Percentiles rank a stretch among this genome's conserved stretches.
Evolutionary conservation across 1,140 invertebrate species (phyloP).

Genomic region (Saxidomus purpurata): DNA sequence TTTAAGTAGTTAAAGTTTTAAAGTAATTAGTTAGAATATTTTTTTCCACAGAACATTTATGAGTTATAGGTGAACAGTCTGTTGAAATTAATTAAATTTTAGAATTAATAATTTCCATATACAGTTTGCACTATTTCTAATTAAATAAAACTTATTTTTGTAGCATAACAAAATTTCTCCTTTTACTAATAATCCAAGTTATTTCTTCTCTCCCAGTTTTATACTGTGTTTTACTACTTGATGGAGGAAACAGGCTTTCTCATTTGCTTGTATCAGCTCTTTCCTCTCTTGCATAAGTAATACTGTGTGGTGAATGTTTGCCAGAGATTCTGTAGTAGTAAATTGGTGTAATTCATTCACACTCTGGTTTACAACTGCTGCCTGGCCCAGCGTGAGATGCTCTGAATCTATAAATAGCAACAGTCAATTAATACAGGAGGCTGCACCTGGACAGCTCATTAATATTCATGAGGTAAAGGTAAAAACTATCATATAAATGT

Average conservation of each 20-base stretch:
- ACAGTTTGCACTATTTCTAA: no score
- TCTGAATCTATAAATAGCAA: slow-evolving; percentile 22
- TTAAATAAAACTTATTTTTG: no score
- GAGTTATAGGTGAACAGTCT: no score
- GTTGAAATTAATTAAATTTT: no score
- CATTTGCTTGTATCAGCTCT: not conserved
- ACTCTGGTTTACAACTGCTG: slow-evolving; percentile 8
- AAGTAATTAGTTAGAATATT: no score
- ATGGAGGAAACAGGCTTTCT: not conserved
- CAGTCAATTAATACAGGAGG: not conserved
- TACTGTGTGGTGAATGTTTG: not conserved
- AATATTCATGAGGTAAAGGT: slow-evolving; percentile 20
- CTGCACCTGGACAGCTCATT: slow-evolving; percentile 6
- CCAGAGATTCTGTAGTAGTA: not conserved
- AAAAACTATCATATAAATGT: not conserved
- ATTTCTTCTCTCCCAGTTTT: not conserved
- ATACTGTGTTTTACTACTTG: not conserved
- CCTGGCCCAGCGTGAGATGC: slow-evolving; percentile 1
- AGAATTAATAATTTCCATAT: no score
- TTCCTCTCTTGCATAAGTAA: not conserved
- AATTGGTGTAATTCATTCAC: not conserved
- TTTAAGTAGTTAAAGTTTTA: no score
- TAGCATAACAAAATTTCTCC: no score
- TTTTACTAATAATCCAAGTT: no score
- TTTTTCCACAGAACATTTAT: no score